Evolutionary conservation across 1,140 invertebrate genomes (phyloP), one percentile per base, ranked within the genome.

Genomic region (Lucilia sericata): DNA sequence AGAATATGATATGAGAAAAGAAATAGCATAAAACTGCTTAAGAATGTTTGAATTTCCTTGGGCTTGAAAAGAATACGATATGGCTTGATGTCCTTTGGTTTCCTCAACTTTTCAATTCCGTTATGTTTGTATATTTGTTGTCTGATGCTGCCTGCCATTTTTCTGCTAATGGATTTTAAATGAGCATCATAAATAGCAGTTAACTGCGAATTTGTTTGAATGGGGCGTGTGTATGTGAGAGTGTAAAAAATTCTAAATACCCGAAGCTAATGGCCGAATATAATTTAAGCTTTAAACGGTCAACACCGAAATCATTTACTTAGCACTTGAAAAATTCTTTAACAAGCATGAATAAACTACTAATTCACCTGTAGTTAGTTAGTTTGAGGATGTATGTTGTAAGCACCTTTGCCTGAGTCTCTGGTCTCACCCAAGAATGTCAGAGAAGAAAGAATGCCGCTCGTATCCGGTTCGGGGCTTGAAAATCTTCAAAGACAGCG

Each of bases 81-180:
- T 2, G 65, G 21, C 10, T 19, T 80, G 36, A 80, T 80, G 76
- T 81, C 80, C n/a, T 55, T 84, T 80, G 55, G 49, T 60, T 51
- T 49, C 17, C 47, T 19, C n/a, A 25, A 21, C 25, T 49, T 80
- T 80, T 19, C 76, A 42, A 80, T 80, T 80, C 47, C 76, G 47
- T 80, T 84, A 47, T 81, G 8, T 80, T 51, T 36, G n/a, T 74
- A 8, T 83, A 34, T 76, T 25, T 60, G 21, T 55, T 21, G 5
- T 42, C 70, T 36, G 51, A 21, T 74, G 36, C 36, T 36, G 82
- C 55, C 70, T 83, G 65, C 70, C 36, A 83, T 74, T 83, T 60
- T 13, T 60, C 51, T 30, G 87, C 88, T 90, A 90, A 90, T 90
- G 88, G 88, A 90, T 90, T 90, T 90, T 90, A 89, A 90, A 90